Base-by-base conservation (phyloP, 2,888 invertebrate genomes). In the Drosophila anomelani region DNA sequence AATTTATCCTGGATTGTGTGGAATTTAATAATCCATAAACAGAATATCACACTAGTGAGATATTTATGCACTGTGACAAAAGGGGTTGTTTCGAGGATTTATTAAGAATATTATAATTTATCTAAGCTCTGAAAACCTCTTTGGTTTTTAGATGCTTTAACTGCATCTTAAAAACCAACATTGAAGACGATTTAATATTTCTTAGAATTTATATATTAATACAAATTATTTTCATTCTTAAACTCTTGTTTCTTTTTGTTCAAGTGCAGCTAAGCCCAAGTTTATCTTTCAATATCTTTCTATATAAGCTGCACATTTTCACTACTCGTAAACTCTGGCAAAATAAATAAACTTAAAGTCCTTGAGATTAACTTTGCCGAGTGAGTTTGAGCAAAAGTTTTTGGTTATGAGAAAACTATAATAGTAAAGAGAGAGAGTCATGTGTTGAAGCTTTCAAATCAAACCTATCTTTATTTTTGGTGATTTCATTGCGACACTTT, bases 401-500 rank as follows among this genome's bases (percentile, higher is more conserved):
- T 32, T 12, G 46, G 29, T 32, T 43, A 46, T 39, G 20, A 32
- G 57, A 26, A 57, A 70, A 41, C 71, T 58, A 34, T 34, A 34
- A 20, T 51, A 41, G 34, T 34, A 36, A 57, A 57, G 29, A 29
- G 8, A 4, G 26, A 41, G 32, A 63, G 46, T 13, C 67, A 23
- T 66, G n/a, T 38, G 29, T 12, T 38, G 10, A 8, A 32, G 46
- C 10, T 26, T 26, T n/a, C 26, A 41, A 36, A 36, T 36, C 43
- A 49, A 70, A 47, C 17, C 39, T 10, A 36, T 10, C 17, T 6
- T 32, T 6, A 41, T 26, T 47, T 47, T 47, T 10, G 26, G 26
- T 23, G 34, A 44, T 47, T 46, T 26, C 54, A 68, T 43, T 68
- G 51, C 60, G 55, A 76, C 58, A 76, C 54, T 76, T 63, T 71